These are phyloP conservation scores for Aethes cnicana DNA, from an alignment of 2,888 invertebrate species.

Conservation along the genomic window DNA sequence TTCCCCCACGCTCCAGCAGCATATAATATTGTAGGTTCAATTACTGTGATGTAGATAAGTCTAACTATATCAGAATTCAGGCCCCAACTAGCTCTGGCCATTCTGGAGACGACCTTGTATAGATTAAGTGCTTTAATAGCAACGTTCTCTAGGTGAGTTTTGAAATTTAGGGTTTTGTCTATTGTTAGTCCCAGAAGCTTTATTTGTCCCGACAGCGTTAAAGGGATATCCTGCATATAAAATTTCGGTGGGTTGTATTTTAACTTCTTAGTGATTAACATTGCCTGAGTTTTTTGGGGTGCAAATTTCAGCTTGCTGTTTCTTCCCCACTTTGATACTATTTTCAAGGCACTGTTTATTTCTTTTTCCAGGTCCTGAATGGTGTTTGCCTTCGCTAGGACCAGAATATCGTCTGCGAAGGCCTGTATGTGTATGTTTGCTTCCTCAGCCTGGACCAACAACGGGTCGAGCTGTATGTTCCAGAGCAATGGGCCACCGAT, in stretches of 20 bases:
- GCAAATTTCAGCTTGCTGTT: not conserved
- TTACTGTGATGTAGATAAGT: not conserved
- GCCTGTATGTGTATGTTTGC: not conserved
- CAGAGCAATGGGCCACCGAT: not conserved
- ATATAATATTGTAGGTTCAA: not conserved
- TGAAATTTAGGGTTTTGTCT: not conserved
- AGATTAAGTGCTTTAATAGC: not conserved
- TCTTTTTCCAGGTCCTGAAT: not conserved
- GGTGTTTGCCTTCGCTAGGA: not conserved
- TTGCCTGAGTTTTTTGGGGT: not conserved
- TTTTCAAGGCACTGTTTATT: not conserved
- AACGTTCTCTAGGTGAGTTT: not conserved
- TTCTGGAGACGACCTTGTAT: not conserved
- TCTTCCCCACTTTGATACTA: not conserved
- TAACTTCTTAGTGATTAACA: not conserved
- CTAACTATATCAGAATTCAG: not conserved
- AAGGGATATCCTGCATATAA: not conserved
- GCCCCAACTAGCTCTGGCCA: not conserved
- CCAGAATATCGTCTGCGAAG: not conserved
- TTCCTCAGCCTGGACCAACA: not conserved
- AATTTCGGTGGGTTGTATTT: not conserved
- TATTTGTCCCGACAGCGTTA: not conserved
- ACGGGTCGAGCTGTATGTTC: not conserved
- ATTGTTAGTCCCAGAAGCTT: constrained; percentile 18
- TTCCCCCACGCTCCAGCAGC: not conserved